Evolutionary conservation across 2,113 vertebrate genomes (phyloP), one percentile per base, ranked within the genome.

Genomic region (Otus sunia): DNA sequence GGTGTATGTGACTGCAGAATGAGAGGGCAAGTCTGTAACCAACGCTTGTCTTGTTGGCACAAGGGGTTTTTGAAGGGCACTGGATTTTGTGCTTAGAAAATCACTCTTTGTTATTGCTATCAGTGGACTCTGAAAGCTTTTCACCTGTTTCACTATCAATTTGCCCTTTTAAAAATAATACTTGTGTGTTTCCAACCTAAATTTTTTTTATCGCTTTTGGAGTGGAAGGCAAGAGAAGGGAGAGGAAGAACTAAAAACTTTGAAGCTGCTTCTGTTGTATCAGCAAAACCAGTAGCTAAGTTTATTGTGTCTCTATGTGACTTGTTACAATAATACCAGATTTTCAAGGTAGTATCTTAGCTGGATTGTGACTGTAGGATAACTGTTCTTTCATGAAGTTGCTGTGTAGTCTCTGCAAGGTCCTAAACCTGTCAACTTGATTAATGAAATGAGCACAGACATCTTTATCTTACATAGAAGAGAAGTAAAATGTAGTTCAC

Each of bases 61-160:
- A 56, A 81, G 30, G 39, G 25, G 30, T 81, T 96, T 96, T 90
- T 95, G 84, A 87, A 95, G 81, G 91, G 34, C 73, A 36, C 17
- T 78, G 83, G 26, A 69, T 27, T 68, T 96, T 23, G 34, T 53
- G 27, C 62, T 91, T 75, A 84, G 78, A 91, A 87, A 88, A 79
- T 78, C 21, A 27, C 18, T 77, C 49, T 67, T 56, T 86, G 22
- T 47, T 66, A 50, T 17, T 91, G 88, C 25, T 81, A 29, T 81
- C 10, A 9, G 23, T 64, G 52, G 25, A 49, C 30, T 63, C 41
- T 63, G 56, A 92, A 81, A 68, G 12, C 23, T 94, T 85, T 88
- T 49, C 15, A 37, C 21, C 34, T 66, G 19, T 67, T 20, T 71
- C 47, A 36, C 30, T 86, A 14, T 49, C 37, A 68, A 1, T 59